A percentile compares a stretch with the other conserved stretches of the same genome.
Evolutionary conservation across 2,888 invertebrate species (phyloP).

Genomic region (Abscondita cerata): DNA sequence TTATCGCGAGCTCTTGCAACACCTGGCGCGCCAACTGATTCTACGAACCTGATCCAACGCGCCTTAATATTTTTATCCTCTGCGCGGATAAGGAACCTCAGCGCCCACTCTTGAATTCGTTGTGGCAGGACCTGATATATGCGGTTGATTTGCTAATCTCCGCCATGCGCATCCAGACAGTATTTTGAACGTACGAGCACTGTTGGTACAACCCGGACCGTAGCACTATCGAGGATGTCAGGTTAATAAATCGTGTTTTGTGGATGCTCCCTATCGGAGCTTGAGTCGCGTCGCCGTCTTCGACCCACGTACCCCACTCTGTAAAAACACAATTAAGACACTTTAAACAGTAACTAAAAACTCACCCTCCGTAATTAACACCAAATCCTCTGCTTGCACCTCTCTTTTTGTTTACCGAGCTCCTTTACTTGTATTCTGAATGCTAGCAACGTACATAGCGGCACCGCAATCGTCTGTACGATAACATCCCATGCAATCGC

Average conservation of each 20-base stretch:
- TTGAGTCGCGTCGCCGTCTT: constrained; percentile 54
- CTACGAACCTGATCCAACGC: constrained; percentile 68
- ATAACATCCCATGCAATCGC: constrained; percentile 77
- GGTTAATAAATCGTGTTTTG: constrained; percentile 63
- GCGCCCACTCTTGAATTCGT: constrained; percentile 92
- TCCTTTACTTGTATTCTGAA: constrained; percentile 54
- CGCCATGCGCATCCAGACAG: constrained; percentile 91
- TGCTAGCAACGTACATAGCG: constrained; percentile 71
- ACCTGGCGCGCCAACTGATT: constrained; percentile 81
- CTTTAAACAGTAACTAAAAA: too few relatives aligned
- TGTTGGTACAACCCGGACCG: constrained; percentile 85
- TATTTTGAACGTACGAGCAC: constrained; percentile 88
- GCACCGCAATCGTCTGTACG: constrained; percentile 73
- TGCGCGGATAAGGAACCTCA: constrained; percentile 80
- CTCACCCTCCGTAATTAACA: constrained; percentile 56
- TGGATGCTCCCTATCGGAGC: constrained; percentile 58
- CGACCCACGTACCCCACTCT: constrained; percentile 32
- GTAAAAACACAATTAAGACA: constrained; percentile 3
- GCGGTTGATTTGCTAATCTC: constrained; percentile 82
- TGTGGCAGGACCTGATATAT: constrained; percentile 74
- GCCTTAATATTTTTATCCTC: constrained; percentile 74
- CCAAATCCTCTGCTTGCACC: constrained; percentile 63
- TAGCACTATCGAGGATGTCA: constrained; percentile 82
- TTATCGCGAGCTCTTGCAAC: constrained; percentile 81
- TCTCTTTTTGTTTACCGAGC: constrained; percentile 55